A percentile compares a stretch with the other conserved stretches of the same genome.
Conservation (phyloP, 1,140 invertebrate species). For the Nixonia krombeini region DNA sequence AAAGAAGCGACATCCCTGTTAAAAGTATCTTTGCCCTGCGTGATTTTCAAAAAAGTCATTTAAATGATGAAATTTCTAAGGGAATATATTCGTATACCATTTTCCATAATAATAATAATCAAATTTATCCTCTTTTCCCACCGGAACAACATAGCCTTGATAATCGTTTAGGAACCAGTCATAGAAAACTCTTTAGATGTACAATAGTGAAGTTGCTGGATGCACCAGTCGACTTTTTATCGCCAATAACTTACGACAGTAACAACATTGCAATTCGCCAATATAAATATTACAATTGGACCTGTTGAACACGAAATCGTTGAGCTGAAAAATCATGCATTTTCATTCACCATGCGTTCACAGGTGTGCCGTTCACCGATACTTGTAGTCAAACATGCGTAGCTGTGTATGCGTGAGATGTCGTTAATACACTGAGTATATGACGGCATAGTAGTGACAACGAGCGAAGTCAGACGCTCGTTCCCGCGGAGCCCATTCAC, state of each 20-base stretch:
- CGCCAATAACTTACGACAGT: no score
- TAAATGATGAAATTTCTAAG: slow-evolving; percentile 50
- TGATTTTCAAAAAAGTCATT: slow-evolving; percentile 9
- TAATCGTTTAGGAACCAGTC: slow-evolving; percentile 43
- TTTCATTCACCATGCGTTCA: slow-evolving; percentile 55
- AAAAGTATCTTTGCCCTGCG: slow-evolving; percentile 6
- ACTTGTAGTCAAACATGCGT: slow-evolving; percentile 33
- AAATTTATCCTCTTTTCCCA: slow-evolving; percentile 27
- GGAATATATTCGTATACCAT: slow-evolving; percentile 68
- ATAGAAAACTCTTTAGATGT: no score
- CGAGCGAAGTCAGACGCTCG: slow-evolving; percentile 26
- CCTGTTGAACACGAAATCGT: no score
- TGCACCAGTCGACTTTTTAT: no score
- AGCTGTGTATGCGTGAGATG: slow-evolving; percentile 22
- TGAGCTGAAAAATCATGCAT: no score
- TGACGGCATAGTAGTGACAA: slow-evolving; percentile 34
- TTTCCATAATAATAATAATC: slow-evolving; percentile 67
- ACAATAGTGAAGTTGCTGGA: no score
- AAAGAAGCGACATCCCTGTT: no score
- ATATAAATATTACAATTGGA: no score
- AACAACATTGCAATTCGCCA: no score
- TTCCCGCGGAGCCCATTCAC: slow-evolving; percentile 59
- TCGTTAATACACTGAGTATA: slow-evolving; percentile 46
- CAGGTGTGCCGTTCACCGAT: slow-evolving; percentile 50
- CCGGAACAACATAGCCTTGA: slow-evolving; percentile 27